Evolutionary conservation across 1,140 invertebrate genomes (phyloP).

Genomic region (Neodiprion pinetum): DNA sequence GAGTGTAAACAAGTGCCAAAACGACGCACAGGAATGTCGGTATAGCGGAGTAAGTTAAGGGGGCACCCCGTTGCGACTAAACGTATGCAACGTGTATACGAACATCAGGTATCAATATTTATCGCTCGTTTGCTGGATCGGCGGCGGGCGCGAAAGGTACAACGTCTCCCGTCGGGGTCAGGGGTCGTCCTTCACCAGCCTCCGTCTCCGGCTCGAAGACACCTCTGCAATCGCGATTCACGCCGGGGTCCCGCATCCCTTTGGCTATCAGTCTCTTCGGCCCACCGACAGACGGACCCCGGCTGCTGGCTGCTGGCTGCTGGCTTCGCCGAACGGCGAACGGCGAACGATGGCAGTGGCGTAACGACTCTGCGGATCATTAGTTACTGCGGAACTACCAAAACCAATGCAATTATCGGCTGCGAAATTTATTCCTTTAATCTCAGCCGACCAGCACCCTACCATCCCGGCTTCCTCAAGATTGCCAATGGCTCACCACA

Average conservation of each 20-base stretch:
- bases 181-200: background rate
- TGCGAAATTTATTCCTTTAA: constrained; percentile 60
- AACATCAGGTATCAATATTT: background rate
- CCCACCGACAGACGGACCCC: no score
- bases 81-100: background rate
- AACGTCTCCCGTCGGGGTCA: background rate
- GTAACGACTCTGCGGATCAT: constrained; percentile 63
- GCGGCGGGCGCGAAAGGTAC: background rate
- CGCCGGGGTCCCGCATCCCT: no score
- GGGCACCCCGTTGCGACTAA: constrained; percentile 1
- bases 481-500: background rate
- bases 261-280: no score
- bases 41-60: background rate
- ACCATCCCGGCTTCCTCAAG: background rate
- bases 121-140: background rate
- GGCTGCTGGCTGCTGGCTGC: no score
- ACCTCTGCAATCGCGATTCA: no score
- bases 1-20: no score
- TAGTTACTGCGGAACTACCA: constrained; percentile 61
- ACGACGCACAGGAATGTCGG: no score
- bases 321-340: no score
- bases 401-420: constrained; percentile 58
- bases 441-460: constrained; percentile 38
- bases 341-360: constrained; percentile 25
- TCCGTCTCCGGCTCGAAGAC: no score